Evolutionary conservation across 30 jellyfish, hydroid and myxozoan species (phyloP), one percentile per base, ranked within the genome.

Genomic region (Turritopsis dohrnii): DNA sequence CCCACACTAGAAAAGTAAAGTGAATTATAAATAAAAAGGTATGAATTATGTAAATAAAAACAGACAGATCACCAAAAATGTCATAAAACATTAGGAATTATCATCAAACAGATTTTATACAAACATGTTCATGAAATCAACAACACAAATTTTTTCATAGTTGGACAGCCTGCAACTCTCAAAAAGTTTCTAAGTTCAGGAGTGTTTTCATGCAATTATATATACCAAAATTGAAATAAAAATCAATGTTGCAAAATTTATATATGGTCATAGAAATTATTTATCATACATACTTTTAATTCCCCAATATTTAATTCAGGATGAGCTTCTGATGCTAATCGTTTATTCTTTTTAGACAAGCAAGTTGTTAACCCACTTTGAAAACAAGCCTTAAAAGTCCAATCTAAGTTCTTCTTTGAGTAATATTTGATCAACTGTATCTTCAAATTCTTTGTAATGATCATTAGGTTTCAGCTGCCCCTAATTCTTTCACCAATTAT

Each of bases 281-380:
- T 13, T 41, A 13, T 13, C 60, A 41, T 41, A 3, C 60, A 72
- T 29, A 77, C 73, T 20, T 30, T 22, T 25, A 77, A 21, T 52
- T 77, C 53, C n/a, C 28, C 53, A 30, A 52, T 18, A 5, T 24
- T 28, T 25, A 23, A 28, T 18, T 16, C 9, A 23, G 18, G 53
- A 65, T 80, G 52, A 0, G 41, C 65, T 16, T 16, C 87, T 30
- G 26, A 16, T 30, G 25, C 26, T 30, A 53, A 22, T 52, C 9
- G 20, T 52, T 31, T 80, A 53, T 80, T 80, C 53, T 80, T 31
- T 16, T 41, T 9, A 25, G 53, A 53, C 0, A 84, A 80, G 53
- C 52, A 80, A 80, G 41, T 80, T 41, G 83, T 80, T 52, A 80
- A 80, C 7, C 87, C 87, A 80, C 24, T 80, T 80, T 53, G 22